A percentile compares a stretch with the other conserved stretches of the same genome.
Evolutionary conservation across 1,140 invertebrate species (phyloP).

Genomic region (Temnothorax curvispinosus): DNA sequence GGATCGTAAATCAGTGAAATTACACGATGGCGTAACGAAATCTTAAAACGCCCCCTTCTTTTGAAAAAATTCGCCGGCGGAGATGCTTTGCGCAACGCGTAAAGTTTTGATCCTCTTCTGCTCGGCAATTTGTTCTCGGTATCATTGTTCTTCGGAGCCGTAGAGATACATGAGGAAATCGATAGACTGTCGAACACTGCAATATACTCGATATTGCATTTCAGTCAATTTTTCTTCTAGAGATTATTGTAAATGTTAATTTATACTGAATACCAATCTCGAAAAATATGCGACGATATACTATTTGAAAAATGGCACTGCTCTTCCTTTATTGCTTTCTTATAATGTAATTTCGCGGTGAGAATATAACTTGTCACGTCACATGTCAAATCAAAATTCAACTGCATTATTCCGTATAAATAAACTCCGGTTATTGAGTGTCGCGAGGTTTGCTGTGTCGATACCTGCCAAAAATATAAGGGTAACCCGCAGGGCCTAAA

Average conservation of each 20-base stretch:
- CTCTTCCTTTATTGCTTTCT: neutral
- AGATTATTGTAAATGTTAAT: conserved; percentile 35
- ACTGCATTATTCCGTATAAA: conserved; percentile 44
- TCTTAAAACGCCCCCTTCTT: conserved; percentile 64
- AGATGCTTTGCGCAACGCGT: conserved; percentile 44
- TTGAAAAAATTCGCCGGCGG: conserved; percentile 43
- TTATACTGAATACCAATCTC: neutral
- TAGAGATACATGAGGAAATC: conserved; percentile 9
- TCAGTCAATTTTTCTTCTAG: neutral
- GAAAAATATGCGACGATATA: neutral
- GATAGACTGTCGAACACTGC: neutral
- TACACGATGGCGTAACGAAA: conserved; percentile 70
- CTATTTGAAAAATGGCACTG: neutral
- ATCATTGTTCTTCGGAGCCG: neutral
- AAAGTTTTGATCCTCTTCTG: conserved; percentile 46
- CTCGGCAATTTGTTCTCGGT: conserved; percentile 24
- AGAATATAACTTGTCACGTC: conserved; percentile 47
- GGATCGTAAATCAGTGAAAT: conserved; percentile 74
- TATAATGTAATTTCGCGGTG: conserved; percentile 21
- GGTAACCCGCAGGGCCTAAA: neutral
- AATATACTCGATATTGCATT: neutral
- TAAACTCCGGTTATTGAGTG: conserved; percentile 43
- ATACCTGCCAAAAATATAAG: conserved; percentile 51
- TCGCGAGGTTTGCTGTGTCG: neutral
- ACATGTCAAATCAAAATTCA: conserved; percentile 27